Evolutionary conservation across 2,113 vertebrate genomes (phyloP).

Genomic region (Oryzias celebensis): DNA sequence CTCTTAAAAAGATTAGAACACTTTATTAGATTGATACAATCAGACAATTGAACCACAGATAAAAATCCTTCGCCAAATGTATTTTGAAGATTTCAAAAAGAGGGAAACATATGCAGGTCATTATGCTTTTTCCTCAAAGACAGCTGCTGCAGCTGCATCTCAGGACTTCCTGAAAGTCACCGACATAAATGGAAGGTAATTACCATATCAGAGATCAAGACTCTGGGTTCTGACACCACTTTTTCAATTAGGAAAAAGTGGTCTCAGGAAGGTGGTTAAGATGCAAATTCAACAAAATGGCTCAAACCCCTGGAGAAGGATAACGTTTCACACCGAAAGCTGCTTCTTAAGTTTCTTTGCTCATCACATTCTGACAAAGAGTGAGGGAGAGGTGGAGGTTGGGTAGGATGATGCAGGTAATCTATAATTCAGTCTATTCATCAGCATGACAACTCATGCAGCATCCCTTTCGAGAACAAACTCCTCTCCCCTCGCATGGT

Average conservation of each 20-base stretch:
- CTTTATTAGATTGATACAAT: slow-evolving; percentile 71
- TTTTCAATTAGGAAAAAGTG: slow-evolving; percentile 65
- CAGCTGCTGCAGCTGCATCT: slow-evolving; percentile 64
- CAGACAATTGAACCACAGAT: slow-evolving; percentile 66
- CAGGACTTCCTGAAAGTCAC: slow-evolving; percentile 60
- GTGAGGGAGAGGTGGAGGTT: slow-evolving; percentile 12
- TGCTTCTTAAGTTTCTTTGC: slow-evolving; percentile 63
- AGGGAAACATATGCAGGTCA: slow-evolving; percentile 67
- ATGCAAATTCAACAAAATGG: slow-evolving; percentile 77
- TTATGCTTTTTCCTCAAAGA: slow-evolving; percentile 68
- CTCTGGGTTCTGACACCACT: slow-evolving; percentile 70
- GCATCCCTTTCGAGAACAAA: slow-evolving; percentile 23
- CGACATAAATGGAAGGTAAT: slow-evolving; percentile 69
- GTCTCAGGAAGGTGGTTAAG: slow-evolving; percentile 73
- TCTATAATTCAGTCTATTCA: slow-evolving; percentile 56
- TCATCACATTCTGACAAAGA: slow-evolving; percentile 67
- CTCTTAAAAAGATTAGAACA: slow-evolving; percentile 68
- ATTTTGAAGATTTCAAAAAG: slow-evolving; percentile 59
- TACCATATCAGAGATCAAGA: slow-evolving; percentile 74
- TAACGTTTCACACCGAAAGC: slow-evolving; percentile 67
- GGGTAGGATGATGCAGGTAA: slow-evolving; percentile 28
- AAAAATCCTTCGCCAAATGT: slow-evolving; percentile 60
- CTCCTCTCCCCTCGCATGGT: slow-evolving; percentile 7
- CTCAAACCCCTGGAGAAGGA: slow-evolving; percentile 59
- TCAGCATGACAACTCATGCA: slow-evolving; percentile 28